phyloP scores from a whole-genome alignment of 2,113 vertebrate species.

The Cariama cristata region DNA sequence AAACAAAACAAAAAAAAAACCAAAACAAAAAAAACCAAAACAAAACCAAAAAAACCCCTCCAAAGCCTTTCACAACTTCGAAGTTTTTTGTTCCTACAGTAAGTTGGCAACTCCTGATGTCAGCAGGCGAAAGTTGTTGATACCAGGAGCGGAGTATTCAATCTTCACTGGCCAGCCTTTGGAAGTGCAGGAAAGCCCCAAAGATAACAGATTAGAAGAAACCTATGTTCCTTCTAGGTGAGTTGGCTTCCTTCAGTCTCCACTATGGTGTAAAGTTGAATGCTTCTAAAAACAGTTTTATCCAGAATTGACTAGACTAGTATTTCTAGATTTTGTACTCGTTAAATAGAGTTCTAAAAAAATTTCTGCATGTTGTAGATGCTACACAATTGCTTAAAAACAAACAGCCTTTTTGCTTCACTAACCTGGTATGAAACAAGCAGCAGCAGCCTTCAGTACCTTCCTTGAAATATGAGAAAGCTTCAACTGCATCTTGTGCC shows the following conservation, averaged over 20 bases:
- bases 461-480: neutral
- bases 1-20: neutral
- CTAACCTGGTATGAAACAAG: neutral
- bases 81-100: constrained; percentile 68
- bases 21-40: neutral
- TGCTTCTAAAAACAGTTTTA: neutral
- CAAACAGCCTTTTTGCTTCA: neutral
- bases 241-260: neutral
- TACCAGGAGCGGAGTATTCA: constrained; percentile 79
- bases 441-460: neutral
- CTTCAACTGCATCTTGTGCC: neutral
- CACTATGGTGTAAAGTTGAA: neutral
- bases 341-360: neutral
- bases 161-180: constrained; percentile 81
- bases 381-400: neutral
- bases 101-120: constrained; percentile 78
- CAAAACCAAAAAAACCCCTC: neutral
- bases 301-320: neutral
- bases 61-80: constrained; percentile 61
- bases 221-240: constrained; percentile 57
- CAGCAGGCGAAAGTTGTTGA: constrained; percentile 79
- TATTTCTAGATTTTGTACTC: neutral
- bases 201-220: constrained; percentile 54
- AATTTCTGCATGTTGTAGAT: neutral
- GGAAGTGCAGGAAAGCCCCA: constrained; percentile 34